Evolutionary conservation across 2,888 invertebrate genomes (phyloP), one percentile per base, ranked within the genome.

Genomic region (Sturmia bella): DNA sequence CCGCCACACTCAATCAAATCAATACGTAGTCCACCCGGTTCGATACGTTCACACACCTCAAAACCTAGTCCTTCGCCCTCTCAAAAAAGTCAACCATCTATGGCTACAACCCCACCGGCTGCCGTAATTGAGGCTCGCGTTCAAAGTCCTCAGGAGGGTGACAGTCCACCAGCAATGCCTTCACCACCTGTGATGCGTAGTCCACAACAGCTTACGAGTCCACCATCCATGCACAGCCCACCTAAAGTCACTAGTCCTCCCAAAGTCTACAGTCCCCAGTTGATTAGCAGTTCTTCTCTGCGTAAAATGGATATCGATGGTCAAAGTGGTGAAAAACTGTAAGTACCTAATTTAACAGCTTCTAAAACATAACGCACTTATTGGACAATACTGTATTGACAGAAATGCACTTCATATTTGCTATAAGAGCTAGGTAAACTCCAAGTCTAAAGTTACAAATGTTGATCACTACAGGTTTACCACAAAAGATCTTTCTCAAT

Each of bases 161-260:
- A 89, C 32, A 84, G 89, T 19, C 87, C 89, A 9, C 89, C 89
- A 69, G 84, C 83, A 1, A 89, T 89, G 89, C 89, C 89, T 37
- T 88, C 89, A 59, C 89, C 89, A 0, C 89, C 89, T 27, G 86
- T 87, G 85, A 88, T 89, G 76, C 88, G 88, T 57, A 86, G 88
- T n/a, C 88, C 89, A 17, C 87, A 87, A 4, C 84, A 85, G 3
- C 41, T 86, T 19, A 88, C 86, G 69, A 87, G 86, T 80, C 86
- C 88, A 17, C 86, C 87, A 4, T 85, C 86, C 52, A 89, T 89
- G 88, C 88, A 89, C 73, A 89, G 89, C 76, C 89, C 89, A 43
- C 89, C 89, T 6, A 84, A 85, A 54, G 86, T 89, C 7, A 88
- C 88, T 1, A 89, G 88, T 63, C 89, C 89, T 17, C 89, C 89